A percentile compares a stretch with the other conserved stretches of the same genome.
These are phyloP conservation scores for Agrilus planipennis DNA, from an alignment of 1,140 invertebrate genomes.

Conservation along the genomic window DNA sequence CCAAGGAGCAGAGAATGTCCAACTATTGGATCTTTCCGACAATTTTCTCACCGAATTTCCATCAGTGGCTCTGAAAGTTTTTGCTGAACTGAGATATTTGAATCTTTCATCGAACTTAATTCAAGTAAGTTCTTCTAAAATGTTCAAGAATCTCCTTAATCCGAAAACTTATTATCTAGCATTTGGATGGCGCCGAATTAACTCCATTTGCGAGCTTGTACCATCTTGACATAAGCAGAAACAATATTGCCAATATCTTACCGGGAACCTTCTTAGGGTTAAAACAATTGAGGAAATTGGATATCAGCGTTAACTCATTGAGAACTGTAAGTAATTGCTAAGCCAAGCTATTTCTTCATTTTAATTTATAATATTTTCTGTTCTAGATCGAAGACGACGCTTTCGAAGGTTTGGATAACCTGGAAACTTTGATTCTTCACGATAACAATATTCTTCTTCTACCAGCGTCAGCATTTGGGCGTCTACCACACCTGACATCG, in stretches of 20 bases:
- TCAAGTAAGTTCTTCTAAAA: constrained; percentile 56
- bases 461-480: constrained; percentile 63
- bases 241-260: constrained; percentile 68
- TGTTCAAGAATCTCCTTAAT: no score
- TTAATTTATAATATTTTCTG: constrained; percentile 8
- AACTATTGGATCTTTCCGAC: constrained; percentile 68
- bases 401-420: constrained; percentile 63
- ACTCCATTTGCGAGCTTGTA: constrained; percentile 52
- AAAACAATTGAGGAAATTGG: constrained; percentile 54
- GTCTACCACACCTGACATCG: constrained; percentile 57
- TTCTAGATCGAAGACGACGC: constrained; percentile 74
- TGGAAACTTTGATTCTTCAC: constrained; percentile 68
- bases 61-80: constrained; percentile 54
- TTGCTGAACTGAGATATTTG: constrained; percentile 54
- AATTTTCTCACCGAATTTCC: constrained; percentile 78
- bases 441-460: constrained; percentile 81
- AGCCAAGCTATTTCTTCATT: neutral
- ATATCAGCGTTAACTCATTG: constrained; percentile 74
- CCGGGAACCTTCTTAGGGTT: constrained; percentile 67
- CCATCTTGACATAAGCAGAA: constrained; percentile 70
- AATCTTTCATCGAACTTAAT: constrained; percentile 77
- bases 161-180: constrained; percentile 45
- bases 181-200: constrained; percentile 55
- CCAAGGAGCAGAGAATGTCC: constrained; percentile 57
- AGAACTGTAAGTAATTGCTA: constrained; percentile 54